Percentiles rank a stretch among this genome's conserved stretches.
phyloP scores from a whole-genome alignment of 2,888 invertebrate species.

The Tachina fera region DNA sequence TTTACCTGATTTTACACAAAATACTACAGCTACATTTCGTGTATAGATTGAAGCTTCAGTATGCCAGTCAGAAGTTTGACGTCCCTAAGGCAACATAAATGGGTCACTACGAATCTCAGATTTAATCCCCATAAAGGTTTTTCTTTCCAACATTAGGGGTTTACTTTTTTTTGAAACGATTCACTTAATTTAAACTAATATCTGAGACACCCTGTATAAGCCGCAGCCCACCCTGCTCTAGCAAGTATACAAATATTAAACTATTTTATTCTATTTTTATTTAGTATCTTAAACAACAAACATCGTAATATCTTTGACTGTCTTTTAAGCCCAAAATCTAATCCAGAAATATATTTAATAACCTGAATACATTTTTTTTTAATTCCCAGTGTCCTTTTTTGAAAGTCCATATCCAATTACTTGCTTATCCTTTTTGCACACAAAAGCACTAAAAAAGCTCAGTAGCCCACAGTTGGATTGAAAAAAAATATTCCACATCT shows the following conservation, averaged over 20 bases:
- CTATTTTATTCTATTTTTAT: too few species aligned
- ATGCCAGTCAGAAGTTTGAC: too few species aligned
- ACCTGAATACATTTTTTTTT: neutral
- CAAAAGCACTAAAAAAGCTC: neutral
- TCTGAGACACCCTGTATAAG: too few species aligned
- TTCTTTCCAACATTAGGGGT: too few species aligned
- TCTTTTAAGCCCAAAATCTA: neutral
- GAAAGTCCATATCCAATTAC: slow-evolving; percentile 5
- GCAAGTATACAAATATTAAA: neutral
- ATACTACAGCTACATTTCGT: too few species aligned
- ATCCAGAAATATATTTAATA: neutral
- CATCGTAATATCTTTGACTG: neutral
- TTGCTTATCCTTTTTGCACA: neutral
- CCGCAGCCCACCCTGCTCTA: neutral
- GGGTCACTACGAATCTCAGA: too few species aligned
- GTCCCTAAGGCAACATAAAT: too few species aligned
- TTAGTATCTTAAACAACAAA: neutral
- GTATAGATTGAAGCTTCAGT: too few species aligned
- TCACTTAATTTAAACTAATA: too few species aligned
- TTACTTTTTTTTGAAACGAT: too few species aligned
- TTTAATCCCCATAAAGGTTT: too few species aligned
- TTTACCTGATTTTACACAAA: too few species aligned
- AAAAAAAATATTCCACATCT: neutral
- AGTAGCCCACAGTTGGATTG: neutral
- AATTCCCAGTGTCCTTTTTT: neutral